Evolutionary conservation across 2,888 invertebrate species (phyloP), one percentile per base, ranked within the genome.

Genomic region (Vanessa cardui): DNA sequence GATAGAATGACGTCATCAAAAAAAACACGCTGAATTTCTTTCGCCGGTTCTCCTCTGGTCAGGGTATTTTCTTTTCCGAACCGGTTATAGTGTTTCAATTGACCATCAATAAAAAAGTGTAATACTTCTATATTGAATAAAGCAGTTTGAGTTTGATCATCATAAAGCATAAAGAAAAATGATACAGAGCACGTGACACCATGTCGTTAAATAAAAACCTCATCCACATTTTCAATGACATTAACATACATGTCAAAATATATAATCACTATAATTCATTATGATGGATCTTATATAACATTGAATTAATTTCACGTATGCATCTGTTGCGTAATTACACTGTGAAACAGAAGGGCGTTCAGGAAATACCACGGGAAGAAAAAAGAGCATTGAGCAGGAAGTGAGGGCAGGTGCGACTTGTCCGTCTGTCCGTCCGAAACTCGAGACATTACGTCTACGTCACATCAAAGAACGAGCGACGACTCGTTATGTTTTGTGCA

Each of bases 351-450:
- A 64, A 66, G 74, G 71, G 73, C 73, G 77, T 82, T 76, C 87
- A 87, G 88, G 89, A 89, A 88, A 86, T 79, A 79, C 72, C 76
- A 70, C 61, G 64, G 60, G 75, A 69, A 64, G 76, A 79, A 78
- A 84, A 86, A 84, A 84, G n/a, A 54, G 54, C 71, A 64, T 76
- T 77, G 76, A 72, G 68, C 80, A 86, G 89, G 89, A 88, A 86
- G 82, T 80, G 68, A 63, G 62, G 74, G 83, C 90, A 89, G 90
- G 89, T 89, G 90, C 81, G 77, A 68, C 74, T 72, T 76, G 82
- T 82, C 80, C 77, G 80, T 78, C 80, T 72, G 79, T 79, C 78
- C 74, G 80, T 79, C 78, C 73, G 75, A 77, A 81, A 82, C 74
- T 69, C 72, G 80, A 81, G 78, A 79, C 77, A 71, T 71, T 70